Evolutionary conservation across 53 echinoderm and acorn worm species (phyloP).

Genomic region (Hippasteria phrygiana): DNA sequence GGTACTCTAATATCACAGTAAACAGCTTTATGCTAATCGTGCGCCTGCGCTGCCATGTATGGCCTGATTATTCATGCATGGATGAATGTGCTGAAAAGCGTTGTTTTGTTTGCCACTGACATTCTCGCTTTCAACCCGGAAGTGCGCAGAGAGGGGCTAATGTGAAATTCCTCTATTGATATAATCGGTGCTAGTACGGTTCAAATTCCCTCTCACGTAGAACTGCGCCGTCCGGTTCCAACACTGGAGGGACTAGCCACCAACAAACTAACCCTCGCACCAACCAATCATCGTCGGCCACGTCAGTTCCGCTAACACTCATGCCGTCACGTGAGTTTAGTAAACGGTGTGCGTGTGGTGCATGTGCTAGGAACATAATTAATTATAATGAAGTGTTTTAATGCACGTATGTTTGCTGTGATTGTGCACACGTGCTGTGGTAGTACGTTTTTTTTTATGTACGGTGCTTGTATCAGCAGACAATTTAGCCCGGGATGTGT

Average conservation of each 20-base stretch:
- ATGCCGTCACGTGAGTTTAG: constrained; percentile 58
- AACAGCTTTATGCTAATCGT: too few species aligned
- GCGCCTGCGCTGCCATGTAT: too few species aligned
- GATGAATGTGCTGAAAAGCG: too few species aligned
- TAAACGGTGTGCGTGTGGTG: neutral
- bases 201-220: constrained; percentile 35
- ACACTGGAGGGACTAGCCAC: constrained; percentile 51
- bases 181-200: neutral
- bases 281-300: constrained; percentile 52
- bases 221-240: constrained; percentile 34
- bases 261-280: constrained; percentile 59
- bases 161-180: neutral
- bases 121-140: too few species aligned
- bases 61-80: too few species aligned
- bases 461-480: too few species aligned
- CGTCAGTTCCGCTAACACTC: constrained; percentile 56
- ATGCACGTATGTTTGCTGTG: neutral
- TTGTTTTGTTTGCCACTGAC: too few species aligned
- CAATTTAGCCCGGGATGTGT: too few species aligned
- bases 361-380: neutral
- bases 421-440: too few species aligned
- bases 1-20: too few species aligned
- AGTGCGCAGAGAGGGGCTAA: too few species aligned
- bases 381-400: neutral
- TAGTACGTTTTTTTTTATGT: too few species aligned